Percentiles rank a stretch among this genome's conserved stretches.
These are phyloP conservation scores for Drosophila lacicola DNA, from an alignment of 2,888 invertebrate genomes.

Conservation along the genomic window DNA sequence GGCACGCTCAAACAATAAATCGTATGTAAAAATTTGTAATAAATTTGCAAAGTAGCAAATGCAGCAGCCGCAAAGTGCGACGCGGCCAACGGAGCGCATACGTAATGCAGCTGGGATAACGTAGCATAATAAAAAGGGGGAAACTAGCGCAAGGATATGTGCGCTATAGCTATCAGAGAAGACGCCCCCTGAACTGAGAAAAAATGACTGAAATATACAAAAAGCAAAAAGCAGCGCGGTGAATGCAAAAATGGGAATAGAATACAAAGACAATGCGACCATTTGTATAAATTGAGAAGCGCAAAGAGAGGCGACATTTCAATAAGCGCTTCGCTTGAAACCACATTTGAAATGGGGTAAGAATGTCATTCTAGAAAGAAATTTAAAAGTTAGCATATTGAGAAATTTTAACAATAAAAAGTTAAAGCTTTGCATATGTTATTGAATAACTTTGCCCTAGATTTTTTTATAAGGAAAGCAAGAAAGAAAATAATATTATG, in stretches of 20 bases:
- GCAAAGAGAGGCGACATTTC: constrained; percentile 28
- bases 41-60: constrained; percentile 74
- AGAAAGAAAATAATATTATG: background rate
- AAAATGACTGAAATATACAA: constrained; percentile 51
- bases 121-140: constrained; percentile 67
- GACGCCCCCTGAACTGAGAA: constrained; percentile 8
- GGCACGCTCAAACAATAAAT: constrained; percentile 74
- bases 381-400: background rate
- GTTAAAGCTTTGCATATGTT: background rate
- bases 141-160: constrained; percentile 65
- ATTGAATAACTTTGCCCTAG: background rate
- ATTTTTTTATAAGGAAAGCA: background rate
- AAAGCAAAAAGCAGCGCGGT: constrained; percentile 56
- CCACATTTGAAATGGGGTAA: background rate
- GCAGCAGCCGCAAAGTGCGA: constrained; percentile 62
- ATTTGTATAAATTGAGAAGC: constrained; percentile 53
- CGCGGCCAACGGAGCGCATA: constrained; percentile 68
- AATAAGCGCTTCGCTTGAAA: constrained; percentile 17
- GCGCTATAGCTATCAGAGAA: constrained; percentile 22
- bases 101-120: constrained; percentile 69
- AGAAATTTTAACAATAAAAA: background rate
- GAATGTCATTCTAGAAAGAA: constrained; percentile 1
- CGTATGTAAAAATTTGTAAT: constrained; percentile 80
- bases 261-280: constrained; percentile 40
- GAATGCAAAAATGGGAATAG: constrained; percentile 43